phyloP scores from a whole-genome alignment of 92 coral and sea anemone genomes.

The Isaurus tuberculatus region DNA sequence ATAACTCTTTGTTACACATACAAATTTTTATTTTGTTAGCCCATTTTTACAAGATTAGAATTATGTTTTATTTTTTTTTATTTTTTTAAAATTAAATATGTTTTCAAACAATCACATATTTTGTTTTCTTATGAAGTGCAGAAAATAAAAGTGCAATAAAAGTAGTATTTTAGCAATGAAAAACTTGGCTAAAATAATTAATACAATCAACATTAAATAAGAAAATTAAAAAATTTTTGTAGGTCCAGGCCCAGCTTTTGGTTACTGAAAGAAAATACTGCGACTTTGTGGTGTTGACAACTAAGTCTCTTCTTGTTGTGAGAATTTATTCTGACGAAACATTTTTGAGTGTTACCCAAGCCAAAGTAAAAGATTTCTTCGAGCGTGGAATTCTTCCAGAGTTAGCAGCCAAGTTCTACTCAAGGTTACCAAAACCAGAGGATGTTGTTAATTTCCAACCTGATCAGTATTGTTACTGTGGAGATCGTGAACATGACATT shows the following conservation, averaged over 20 bases:
- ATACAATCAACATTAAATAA: neutral
- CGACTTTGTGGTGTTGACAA: slow-evolving; percentile 45
- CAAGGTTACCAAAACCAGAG: slow-evolving; percentile 28
- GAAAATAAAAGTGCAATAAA: neutral
- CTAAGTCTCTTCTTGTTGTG: slow-evolving; percentile 11
- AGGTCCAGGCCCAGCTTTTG: slow-evolving; percentile 43
- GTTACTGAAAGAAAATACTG: slow-evolving; percentile 20
- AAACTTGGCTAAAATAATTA: neutral
- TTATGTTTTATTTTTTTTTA: neutral
- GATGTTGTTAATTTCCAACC: neutral
- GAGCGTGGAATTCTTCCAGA: slow-evolving; percentile 50
- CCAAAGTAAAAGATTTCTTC: slow-evolving; percentile 36
- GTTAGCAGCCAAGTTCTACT: slow-evolving; percentile 52
- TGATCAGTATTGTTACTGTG: slow-evolving; percentile 41
- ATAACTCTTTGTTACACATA: slow-evolving; percentile 6
- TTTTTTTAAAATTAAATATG: neutral
- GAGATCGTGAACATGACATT: slow-evolving; percentile 58
- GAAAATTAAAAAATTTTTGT: neutral
- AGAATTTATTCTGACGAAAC: slow-evolving; percentile 11
- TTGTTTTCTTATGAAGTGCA: neutral
- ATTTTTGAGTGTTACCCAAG: neutral
- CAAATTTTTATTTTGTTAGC: neutral
- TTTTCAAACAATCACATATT: neutral
- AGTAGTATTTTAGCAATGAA: neutral
- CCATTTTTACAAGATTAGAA: neutral